Percentiles rank a stretch among this genome's conserved stretches.
phyloP scores from a whole-genome alignment of 2,797 vertebrate species.

The Gymnothorax javanicus region DNA sequence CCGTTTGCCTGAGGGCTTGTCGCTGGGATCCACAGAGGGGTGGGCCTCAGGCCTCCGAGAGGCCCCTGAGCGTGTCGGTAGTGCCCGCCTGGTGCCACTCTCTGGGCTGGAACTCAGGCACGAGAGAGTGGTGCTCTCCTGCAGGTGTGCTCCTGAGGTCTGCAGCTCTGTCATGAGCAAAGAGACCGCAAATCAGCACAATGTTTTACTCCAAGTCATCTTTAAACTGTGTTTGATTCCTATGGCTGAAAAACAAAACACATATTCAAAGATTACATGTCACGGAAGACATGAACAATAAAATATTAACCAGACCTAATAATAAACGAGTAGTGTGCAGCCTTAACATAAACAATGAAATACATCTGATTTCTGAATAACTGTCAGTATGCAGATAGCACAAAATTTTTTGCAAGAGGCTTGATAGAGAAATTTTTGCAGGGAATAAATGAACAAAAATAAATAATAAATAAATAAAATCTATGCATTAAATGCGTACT shows the following conservation, averaged over 20 bases:
- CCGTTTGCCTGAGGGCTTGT: slow-evolving; percentile 96
- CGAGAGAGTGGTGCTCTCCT: slow-evolving; percentile 50
- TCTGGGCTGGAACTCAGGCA: slow-evolving; percentile 54
- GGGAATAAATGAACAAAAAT: too few relatives aligned
- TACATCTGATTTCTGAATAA: neutral
- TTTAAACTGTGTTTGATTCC: neutral
- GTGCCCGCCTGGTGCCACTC: slow-evolving; percentile 56
- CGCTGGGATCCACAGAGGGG: slow-evolving; percentile 70
- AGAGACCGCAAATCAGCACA: neutral
- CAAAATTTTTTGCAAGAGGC: too few relatives aligned
- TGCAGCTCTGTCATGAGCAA: slow-evolving; percentile 56
- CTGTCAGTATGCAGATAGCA: neutral
- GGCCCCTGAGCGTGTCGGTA: slow-evolving; percentile 71
- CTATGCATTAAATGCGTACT: too few relatives aligned
- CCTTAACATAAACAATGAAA: neutral
- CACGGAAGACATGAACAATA: neutral
- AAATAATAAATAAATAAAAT: too few relatives aligned
- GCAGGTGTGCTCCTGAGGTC: slow-evolving; percentile 51
- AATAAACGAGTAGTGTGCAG: neutral
- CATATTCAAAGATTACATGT: neutral
- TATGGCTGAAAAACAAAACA: neutral
- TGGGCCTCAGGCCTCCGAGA: slow-evolving; percentile 72
- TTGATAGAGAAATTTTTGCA: too few relatives aligned
- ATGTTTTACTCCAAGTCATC: neutral
- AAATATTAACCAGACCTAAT: neutral